Percentiles rank a stretch among this genome's conserved stretches.
Conservation (phyloP, 1,140 invertebrate genomes). For the Dendroctonus valens region DNA sequence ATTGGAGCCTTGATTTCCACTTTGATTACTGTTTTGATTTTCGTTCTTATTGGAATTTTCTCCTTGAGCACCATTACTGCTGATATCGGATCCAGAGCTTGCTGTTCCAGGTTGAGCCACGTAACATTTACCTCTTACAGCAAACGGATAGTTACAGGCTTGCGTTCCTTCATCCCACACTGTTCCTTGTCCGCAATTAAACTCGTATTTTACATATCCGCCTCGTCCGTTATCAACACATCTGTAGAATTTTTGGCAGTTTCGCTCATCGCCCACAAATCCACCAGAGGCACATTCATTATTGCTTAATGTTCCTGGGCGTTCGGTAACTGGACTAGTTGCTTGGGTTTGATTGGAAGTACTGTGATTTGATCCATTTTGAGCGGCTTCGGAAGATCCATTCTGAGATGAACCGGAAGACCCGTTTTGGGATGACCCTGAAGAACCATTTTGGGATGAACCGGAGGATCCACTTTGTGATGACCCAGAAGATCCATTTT, state of each 20-base stretch:
- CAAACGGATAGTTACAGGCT: constrained; percentile 62
- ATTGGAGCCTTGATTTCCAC: constrained; percentile 65
- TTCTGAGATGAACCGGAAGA: too few species aligned
- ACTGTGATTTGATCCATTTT: too few species aligned
- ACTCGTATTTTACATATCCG: constrained; percentile 58
- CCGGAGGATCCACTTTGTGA: too few species aligned
- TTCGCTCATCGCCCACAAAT: constrained; percentile 51
- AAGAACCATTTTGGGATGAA: too few species aligned
- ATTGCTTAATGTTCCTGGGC: constrained; percentile 25
- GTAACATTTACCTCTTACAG: constrained; percentile 39
- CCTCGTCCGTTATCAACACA: constrained; percentile 60
- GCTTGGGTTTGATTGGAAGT: too few species aligned
- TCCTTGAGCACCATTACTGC: constrained; percentile 10
- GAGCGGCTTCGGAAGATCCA: too few species aligned
- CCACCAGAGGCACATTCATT: constrained; percentile 40
- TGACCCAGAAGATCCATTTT: too few species aligned
- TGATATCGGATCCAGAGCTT: neutral
- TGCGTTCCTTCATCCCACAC: constrained; percentile 59
- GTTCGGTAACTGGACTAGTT: constrained; percentile 12
- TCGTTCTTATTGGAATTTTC: neutral
- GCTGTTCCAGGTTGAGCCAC: constrained; percentile 8
- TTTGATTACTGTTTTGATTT: neutral
- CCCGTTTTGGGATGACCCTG: too few species aligned
- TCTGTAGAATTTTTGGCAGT: constrained; percentile 70
- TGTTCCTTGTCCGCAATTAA: constrained; percentile 63